Conservation (phyloP, 1,140 invertebrate genomes). For the Latrodectus geometricus region DNA sequence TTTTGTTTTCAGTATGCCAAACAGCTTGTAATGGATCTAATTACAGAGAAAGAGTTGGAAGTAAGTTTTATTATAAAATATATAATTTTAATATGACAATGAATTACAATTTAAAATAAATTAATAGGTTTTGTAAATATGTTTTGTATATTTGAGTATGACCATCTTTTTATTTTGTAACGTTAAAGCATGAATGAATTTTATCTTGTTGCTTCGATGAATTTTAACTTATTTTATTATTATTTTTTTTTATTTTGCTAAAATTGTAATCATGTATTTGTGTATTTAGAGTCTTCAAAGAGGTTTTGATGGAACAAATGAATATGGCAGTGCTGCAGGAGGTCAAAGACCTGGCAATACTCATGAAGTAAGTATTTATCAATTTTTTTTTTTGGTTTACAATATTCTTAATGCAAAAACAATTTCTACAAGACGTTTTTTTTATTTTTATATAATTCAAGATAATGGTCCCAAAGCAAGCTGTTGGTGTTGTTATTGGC, state of each 20-base stretch:
- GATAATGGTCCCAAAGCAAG: constrained; percentile 70
- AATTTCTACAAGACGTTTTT: not conserved
- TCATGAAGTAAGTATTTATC: constrained; percentile 46
- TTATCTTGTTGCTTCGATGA: too few species aligned
- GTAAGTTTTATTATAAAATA: constrained; percentile 24
- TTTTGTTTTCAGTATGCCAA: constrained; percentile 75
- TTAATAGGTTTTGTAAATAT: too few species aligned
- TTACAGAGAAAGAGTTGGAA: constrained; percentile 88
- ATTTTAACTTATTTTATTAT: too few species aligned
- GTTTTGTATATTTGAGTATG: too few species aligned
- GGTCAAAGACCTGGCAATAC: constrained; percentile 9
- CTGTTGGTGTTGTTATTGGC: constrained; percentile 75
- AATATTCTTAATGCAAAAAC: not conserved
- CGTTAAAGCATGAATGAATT: too few species aligned
- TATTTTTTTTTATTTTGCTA: too few species aligned
- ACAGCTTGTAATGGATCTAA: constrained; percentile 91
- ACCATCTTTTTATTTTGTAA: too few species aligned
- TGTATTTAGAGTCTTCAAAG: constrained; percentile 47
- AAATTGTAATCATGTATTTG: not conserved
- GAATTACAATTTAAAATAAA: too few species aligned
- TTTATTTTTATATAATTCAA: not conserved
- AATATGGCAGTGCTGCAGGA: constrained; percentile 55
- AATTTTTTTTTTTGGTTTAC: not conserved
- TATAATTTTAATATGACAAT: not conserved
- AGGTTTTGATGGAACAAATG: constrained; percentile 58